Conservation (phyloP, 2,113 vertebrate species). For the Rhinoderma darwinii region DNA sequence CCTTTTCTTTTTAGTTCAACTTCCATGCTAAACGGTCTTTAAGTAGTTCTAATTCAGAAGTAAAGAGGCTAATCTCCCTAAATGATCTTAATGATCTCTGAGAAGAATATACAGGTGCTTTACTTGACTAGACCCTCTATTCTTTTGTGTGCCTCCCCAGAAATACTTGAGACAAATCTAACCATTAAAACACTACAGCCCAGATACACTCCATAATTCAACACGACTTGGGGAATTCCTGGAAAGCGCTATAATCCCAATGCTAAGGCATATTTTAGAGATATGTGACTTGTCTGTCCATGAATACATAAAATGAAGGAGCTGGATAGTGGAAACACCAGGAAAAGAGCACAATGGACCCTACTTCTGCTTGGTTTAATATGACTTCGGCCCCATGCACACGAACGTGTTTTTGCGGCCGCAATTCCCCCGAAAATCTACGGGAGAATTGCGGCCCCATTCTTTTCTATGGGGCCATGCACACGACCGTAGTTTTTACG, state of each 20-base stretch:
- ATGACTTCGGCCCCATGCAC: too few relatives aligned
- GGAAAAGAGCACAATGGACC: neutral
- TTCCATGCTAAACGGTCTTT: slow-evolving; percentile 5
- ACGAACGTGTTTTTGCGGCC: too few relatives aligned
- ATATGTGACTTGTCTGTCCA: neutral
- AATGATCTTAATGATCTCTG: slow-evolving; percentile 35
- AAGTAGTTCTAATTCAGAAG: slow-evolving; percentile 33
- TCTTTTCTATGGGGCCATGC: too few relatives aligned
- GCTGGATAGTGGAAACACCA: neutral
- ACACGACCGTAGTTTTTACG: too few relatives aligned
- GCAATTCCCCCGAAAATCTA: too few relatives aligned
- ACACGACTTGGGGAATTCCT: neutral
- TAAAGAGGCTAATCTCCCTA: slow-evolving; percentile 29
- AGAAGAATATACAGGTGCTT: slow-evolving; percentile 4
- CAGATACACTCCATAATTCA: neutral
- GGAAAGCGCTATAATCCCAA: neutral
- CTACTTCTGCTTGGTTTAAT: neutral
- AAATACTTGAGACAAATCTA: neutral
- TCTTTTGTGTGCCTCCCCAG: neutral
- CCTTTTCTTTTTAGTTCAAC: neutral
- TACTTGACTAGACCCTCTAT: slow-evolving; percentile 25
- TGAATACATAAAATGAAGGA: neutral
- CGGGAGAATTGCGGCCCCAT: too few relatives aligned
- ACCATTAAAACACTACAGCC: neutral
- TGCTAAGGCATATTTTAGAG: neutral